These are phyloP conservation scores for Nematolebias whitei DNA, from an alignment of 2,113 vertebrate species.

Conservation along the genomic window DNA sequence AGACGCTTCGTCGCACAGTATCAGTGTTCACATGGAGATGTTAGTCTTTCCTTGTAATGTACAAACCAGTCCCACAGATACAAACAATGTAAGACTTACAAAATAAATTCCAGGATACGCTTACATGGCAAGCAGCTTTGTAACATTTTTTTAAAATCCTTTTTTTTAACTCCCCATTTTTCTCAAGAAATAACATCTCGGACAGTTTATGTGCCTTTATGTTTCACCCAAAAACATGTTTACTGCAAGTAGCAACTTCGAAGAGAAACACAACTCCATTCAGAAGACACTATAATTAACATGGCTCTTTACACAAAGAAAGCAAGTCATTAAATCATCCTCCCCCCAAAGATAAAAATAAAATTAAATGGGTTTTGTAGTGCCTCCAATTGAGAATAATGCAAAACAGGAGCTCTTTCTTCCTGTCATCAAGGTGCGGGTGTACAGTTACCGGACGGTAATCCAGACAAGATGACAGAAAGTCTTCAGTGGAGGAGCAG, in stretches of 20 bases:
- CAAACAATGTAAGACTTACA: slow-evolving; percentile 96
- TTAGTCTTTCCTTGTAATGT: slow-evolving; percentile 83
- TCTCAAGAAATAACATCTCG: slow-evolving; percentile 74
- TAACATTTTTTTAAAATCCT: slow-evolving; percentile 62
- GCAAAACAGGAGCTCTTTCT: slow-evolving; percentile 44
- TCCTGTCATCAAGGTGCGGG: slow-evolving; percentile 84
- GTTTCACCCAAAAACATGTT: slow-evolving; percentile 74
- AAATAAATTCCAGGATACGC: slow-evolving; percentile 98
- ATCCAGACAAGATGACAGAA: slow-evolving; percentile 71
- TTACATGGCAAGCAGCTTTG: slow-evolving; percentile 99
- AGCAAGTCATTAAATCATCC: slow-evolving; percentile 71
- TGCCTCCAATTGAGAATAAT: slow-evolving; percentile 41
- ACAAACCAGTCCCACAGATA: slow-evolving; percentile 99
- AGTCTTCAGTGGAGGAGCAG: slow-evolving; percentile 45
- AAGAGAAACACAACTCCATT: slow-evolving; percentile 80
- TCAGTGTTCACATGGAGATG: slow-evolving; percentile 39
- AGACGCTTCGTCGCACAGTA: slow-evolving; percentile 46
- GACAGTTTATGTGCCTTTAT: slow-evolving; percentile 73
- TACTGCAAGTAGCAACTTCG: slow-evolving; percentile 67
- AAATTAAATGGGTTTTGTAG: slow-evolving; percentile 53
- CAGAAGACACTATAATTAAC: slow-evolving; percentile 80
- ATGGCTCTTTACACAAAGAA: slow-evolving; percentile 84
- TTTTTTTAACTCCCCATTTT: slow-evolving; percentile 62
- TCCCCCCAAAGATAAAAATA: slow-evolving; percentile 6
- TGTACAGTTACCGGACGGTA: slow-evolving; percentile 62